Conservation (phyloP, 1,140 invertebrate genomes). For the Oppia nitens region DNA sequence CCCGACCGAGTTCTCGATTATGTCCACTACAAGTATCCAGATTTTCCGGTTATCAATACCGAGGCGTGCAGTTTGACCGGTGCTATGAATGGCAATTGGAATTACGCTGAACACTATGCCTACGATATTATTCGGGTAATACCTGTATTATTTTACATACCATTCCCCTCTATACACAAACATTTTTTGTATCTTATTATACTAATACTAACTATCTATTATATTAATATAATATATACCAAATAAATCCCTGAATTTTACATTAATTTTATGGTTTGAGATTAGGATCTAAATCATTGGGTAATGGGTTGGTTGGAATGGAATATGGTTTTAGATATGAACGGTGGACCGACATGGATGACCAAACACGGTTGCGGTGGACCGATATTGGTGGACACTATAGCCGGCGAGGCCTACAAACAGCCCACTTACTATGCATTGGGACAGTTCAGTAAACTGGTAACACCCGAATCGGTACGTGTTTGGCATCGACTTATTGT, state of each 20-base stretch:
- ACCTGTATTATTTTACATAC: not conserved
- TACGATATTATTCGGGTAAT: slow-evolving; percentile 21
- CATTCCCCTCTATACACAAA: no score
- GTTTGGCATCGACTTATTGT: slow-evolving; percentile 18
- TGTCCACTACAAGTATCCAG: slow-evolving; percentile 40
- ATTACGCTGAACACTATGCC: slow-evolving; percentile 15
- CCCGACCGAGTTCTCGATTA: slow-evolving; percentile 35
- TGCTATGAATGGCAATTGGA: slow-evolving; percentile 15
- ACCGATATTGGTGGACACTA: slow-evolving; percentile 51
- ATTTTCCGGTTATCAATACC: slow-evolving; percentile 54
- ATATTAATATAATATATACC: no score
- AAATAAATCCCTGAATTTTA: no score
- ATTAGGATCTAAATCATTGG: slow-evolving; percentile 36
- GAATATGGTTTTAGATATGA: slow-evolving; percentile 58
- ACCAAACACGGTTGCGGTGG: slow-evolving; percentile 53
- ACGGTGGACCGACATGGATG: slow-evolving; percentile 66
- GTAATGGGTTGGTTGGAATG: slow-evolving; percentile 65
- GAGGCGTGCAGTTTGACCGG: slow-evolving; percentile 49
- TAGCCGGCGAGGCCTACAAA: slow-evolving; percentile 53
- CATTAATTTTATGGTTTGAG: no score
- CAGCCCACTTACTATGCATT: slow-evolving; percentile 74
- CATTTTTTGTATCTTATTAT: no score
- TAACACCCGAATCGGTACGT: slow-evolving; percentile 40
- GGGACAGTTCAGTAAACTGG: slow-evolving; percentile 68
- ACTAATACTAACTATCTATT: no score